Conservation (phyloP, 2,888 invertebrate genomes). For the Allacma fusca region DNA sequence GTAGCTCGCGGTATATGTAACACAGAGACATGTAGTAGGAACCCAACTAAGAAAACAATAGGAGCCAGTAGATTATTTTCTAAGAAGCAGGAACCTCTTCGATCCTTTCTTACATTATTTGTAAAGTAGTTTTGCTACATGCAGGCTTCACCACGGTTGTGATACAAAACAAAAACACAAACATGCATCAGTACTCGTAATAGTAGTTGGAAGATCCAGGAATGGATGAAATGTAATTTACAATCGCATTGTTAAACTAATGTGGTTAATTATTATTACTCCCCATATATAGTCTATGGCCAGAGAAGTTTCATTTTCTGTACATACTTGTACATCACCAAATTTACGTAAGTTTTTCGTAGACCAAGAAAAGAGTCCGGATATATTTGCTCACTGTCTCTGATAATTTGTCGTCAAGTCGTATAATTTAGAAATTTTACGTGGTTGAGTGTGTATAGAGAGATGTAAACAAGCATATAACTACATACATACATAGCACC, state of each 20-base stretch:
- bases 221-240: neutral
- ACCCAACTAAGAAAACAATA: too few relatives aligned
- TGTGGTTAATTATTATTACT: neutral
- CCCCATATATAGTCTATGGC: neutral
- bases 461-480: neutral
- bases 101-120: neutral
- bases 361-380: neutral
- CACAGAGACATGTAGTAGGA: too few relatives aligned
- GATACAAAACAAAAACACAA: constrained; percentile 28
- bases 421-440: neutral
- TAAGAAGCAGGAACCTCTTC: neutral
- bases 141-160: constrained; percentile 28
- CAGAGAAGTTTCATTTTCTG: neutral
- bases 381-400: constrained; percentile 38
- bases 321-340: neutral
- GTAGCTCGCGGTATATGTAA: too few relatives aligned
- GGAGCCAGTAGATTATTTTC: neutral
- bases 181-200: constrained; percentile 22
- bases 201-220: neutral
- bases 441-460: neutral
- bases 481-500: too few relatives aligned
- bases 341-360: neutral
- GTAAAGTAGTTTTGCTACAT: neutral
- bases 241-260: neutral
- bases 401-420: constrained; percentile 7